Base-by-base conservation (phyloP, 1,140 invertebrate genomes). In the Pygmarrhopalites habei region DNA sequence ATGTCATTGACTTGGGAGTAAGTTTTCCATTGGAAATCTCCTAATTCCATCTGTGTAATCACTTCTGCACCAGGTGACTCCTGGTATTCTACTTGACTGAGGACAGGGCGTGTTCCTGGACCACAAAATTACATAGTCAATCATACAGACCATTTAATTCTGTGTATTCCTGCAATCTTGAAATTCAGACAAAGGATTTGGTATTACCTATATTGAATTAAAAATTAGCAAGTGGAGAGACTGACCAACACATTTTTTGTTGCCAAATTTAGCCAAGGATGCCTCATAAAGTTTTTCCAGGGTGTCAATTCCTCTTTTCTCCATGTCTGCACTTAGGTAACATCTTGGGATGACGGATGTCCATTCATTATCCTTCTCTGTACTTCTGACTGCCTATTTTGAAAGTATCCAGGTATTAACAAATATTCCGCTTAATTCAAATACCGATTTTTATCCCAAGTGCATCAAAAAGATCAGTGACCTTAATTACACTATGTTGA, bases 1-100 rank as follows among this genome's bases (percentile, higher is more conserved):
- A 86, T 76, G 1, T 77, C 74, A 70, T 90, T 86, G 29, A 94
- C 83, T 69, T 95, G 87, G n/a, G 77, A 76, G 75, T 85, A 98
- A 3, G 85, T 87, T 58, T 86, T 83, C 95, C 95, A 99, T 68
- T 85, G 82, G 77, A 98, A 99, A 7, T 92, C 86, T 29, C 92
- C 93, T 83, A 95, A 86, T 72, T 89, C 87, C n/a, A n/a, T 87
- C 77, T 90, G 89, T 32, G 99, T 98, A 78, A 96, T 97, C 72
- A 98, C 97, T 19, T 95, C 82, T 73, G 90, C 84, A 46, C 95
- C 95, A 77, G 95, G 94, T 15, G 87, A 83, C 75, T 98, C 93
- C 1, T 85, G 75, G 74, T 98, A 93, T 72, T 98, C 92, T 73
- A 95, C 91, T 75, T 96, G 93, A 46, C 85, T 84, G 1, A 97